Evolutionary conservation across 1,140 invertebrate species (phyloP).

Genomic region (Acromyrmex heyeri): DNA sequence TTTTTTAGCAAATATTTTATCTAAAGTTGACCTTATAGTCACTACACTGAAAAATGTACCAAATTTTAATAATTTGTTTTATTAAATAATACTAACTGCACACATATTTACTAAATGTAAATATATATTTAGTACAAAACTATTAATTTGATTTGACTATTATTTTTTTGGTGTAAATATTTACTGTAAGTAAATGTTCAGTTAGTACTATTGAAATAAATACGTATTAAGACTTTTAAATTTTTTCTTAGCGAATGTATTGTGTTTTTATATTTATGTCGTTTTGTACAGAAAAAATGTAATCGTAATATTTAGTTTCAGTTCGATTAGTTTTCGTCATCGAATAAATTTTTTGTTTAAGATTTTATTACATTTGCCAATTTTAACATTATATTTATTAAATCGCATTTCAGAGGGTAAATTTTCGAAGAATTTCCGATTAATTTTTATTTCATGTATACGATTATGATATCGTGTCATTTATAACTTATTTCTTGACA

Average conservation of each 20-base stretch:
- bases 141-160: too few relatives aligned
- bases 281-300: background rate
- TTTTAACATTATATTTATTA: background rate
- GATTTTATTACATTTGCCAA: background rate
- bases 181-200: too few relatives aligned
- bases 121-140: too few relatives aligned
- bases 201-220: background rate
- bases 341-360: background rate
- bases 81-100: too few relatives aligned
- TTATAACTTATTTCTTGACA: background rate
- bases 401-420: too few relatives aligned
- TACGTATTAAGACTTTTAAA: background rate
- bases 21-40: background rate
- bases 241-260: too few relatives aligned
- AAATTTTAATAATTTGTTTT: too few relatives aligned
- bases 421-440: background rate
- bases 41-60: too few relatives aligned
- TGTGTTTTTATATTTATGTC: background rate
- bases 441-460: background rate
- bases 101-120: too few relatives aligned
- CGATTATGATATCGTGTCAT: conserved; percentile 5
- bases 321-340: background rate
- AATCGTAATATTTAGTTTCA: too few relatives aligned
- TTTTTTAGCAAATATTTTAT: background rate
- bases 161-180: too few relatives aligned